Percentiles rank a stretch among this genome's conserved stretches.
Evolutionary conservation across 2,888 invertebrate species (phyloP).

Genomic region (Andrena haemorrhoa): DNA sequence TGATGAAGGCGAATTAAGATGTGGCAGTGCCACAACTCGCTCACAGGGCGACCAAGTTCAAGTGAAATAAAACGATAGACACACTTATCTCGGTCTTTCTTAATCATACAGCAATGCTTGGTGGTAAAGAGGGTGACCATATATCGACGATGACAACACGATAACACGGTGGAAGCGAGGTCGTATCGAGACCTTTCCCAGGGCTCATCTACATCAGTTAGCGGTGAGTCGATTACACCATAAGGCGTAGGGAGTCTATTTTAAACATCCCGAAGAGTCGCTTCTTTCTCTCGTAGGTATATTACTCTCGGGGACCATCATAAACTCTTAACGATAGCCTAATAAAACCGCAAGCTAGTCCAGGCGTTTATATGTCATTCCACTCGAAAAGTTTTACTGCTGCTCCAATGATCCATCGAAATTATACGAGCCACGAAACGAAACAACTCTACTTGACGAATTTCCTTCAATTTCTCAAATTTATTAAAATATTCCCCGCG

Average conservation of each 20-base stretch:
- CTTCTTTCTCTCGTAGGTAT: conserved; percentile 43
- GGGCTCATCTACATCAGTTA: not conserved
- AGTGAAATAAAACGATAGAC: not conserved
- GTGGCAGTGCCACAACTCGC: not conserved
- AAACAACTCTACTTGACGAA: not conserved
- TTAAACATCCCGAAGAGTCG: conserved; percentile 39
- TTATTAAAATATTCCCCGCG: not conserved
- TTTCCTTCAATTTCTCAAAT: not conserved
- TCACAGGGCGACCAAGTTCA: not conserved
- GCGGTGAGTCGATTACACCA: conserved; percentile 8
- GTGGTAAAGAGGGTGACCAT: not conserved
- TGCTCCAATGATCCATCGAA: conserved; percentile 31
- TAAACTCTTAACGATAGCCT: conserved; percentile 72
- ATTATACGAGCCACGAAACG: conserved; percentile 18
- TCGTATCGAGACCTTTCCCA: not conserved
- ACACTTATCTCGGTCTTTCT: not conserved
- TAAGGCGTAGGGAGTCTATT: not conserved
- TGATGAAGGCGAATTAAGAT: conserved; percentile 9
- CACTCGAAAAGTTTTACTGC: conserved; percentile 48
- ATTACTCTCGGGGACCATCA: conserved; percentile 55
- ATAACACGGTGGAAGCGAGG: not conserved
- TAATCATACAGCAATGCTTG: not conserved
- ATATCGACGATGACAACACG: not conserved
- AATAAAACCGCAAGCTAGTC: conserved; percentile 68
- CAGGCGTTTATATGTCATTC: conserved; percentile 63